A percentile compares a stretch with the other conserved stretches of the same genome.
phyloP scores from a whole-genome alignment of 2,797 vertebrate genomes.

The Sciaenops ocellatus region DNA sequence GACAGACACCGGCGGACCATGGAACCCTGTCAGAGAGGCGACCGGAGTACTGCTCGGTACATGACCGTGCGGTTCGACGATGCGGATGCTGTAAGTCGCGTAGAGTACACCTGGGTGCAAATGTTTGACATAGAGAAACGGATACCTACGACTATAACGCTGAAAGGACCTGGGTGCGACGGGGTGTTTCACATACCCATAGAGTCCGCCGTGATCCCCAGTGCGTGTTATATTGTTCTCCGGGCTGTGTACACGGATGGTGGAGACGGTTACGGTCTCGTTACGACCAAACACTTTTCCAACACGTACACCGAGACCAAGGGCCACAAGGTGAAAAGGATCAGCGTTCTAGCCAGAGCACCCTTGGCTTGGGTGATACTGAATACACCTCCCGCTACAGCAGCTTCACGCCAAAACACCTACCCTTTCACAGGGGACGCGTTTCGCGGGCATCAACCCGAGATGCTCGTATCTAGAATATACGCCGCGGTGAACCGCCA shows the following conservation, averaged over 20 bases:
- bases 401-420: no score
- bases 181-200: neutral
- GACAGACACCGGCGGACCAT: neutral
- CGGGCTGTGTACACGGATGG: neutral
- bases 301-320: neutral
- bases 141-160: neutral
- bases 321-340: neutral
- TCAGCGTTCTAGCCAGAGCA: neutral
- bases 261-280: neutral
- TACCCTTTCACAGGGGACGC: neutral
- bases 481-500: neutral
- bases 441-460: neutral
- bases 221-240: neutral
- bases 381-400: neutral
- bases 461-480: neutral
- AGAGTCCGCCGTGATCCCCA: neutral
- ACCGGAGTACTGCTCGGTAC: neutral
- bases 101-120: neutral
- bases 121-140: neutral
- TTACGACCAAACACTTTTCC: neutral
- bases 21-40: neutral
- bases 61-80: neutral
- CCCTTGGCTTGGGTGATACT: constrained; percentile 16
- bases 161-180: neutral
- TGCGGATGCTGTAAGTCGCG: neutral